These are phyloP conservation scores for Ditylenchus dipsaci DNA, from an alignment of 1,140 invertebrate genomes.

Conservation along the genomic window DNA sequence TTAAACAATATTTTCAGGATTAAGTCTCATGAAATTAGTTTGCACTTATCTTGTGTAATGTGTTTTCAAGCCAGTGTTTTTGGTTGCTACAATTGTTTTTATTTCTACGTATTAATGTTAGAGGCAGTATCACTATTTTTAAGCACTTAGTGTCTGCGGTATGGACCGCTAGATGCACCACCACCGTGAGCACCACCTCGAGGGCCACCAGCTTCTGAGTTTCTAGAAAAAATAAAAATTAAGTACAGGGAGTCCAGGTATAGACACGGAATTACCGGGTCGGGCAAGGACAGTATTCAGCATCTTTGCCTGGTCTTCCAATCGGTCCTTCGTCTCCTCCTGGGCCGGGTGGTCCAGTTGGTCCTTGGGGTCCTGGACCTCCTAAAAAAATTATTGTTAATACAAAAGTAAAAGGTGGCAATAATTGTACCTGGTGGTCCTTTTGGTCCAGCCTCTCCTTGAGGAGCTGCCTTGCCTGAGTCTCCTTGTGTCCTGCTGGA, in stretches of 20 bases:
- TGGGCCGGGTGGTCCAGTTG: conserved; percentile 26
- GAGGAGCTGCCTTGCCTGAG: conserved; percentile 35
- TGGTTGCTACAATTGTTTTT: too few species aligned
- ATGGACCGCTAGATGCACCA: background rate
- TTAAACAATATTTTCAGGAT: too few species aligned
- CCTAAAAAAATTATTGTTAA: background rate
- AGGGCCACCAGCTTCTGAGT: background rate
- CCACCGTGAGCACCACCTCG: background rate
- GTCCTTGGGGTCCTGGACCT: conserved; percentile 23
- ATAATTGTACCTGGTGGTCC: conserved; percentile 5
- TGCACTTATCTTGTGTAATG: too few species aligned
- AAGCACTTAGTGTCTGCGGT: too few species aligned
- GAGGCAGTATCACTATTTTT: too few species aligned
- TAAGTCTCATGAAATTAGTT: too few species aligned
- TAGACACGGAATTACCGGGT: too few species aligned
- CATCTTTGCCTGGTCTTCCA: conserved; percentile 45
- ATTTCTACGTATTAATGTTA: too few species aligned
- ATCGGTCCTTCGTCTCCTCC: conserved; percentile 39
- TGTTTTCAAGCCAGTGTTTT: too few species aligned
- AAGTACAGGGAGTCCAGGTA: too few species aligned
- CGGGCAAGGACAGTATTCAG: conserved; percentile 46
- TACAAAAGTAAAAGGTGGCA: too few species aligned
- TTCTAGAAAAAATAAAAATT: too few species aligned
- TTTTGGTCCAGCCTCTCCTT: conserved; percentile 34
- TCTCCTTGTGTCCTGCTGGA: conserved; percentile 33